phyloP scores from a whole-genome alignment of 1,140 invertebrate species.

The Batillaria attramentaria region DNA sequence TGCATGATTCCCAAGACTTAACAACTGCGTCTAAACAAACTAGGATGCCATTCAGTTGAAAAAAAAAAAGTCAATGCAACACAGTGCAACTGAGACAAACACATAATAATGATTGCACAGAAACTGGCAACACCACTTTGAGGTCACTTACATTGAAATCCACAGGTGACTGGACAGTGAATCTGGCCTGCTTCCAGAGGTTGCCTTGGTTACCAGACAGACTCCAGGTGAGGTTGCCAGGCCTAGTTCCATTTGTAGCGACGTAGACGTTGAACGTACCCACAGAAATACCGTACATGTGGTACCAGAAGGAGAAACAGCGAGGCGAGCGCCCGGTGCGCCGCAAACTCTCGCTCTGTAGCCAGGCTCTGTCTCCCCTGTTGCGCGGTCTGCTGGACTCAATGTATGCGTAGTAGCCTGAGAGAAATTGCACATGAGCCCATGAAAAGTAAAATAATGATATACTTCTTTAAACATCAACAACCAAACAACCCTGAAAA shows the following conservation, averaged over 20 bases:
- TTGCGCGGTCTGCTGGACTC: conserved; percentile 79
- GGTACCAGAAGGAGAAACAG: conserved; percentile 68
- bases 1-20: too few relatives aligned
- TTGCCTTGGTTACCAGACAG: conserved; percentile 64
- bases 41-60: not conserved
- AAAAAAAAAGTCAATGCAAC: not conserved
- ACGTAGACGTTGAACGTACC: conserved; percentile 54
- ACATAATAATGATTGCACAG: too few relatives aligned
- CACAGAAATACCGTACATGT: conserved; percentile 66
- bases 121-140: too few relatives aligned
- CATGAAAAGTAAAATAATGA: not conserved
- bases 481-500: not conserved
- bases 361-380: conserved; percentile 80
- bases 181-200: conserved; percentile 51
- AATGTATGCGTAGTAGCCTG: conserved; percentile 85
- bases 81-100: too few relatives aligned
- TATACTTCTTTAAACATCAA: not conserved
- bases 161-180: conserved; percentile 22
- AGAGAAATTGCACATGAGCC: not conserved
- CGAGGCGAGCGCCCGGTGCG: conserved; percentile 16
- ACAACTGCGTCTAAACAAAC: not conserved
- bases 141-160: conserved; percentile 30
- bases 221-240: conserved; percentile 52
- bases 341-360: conserved; percentile 74
- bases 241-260: conserved; percentile 26